Base-by-base conservation (phyloP, 2,888 invertebrate species). In the Agapetus fuscipes region DNA sequence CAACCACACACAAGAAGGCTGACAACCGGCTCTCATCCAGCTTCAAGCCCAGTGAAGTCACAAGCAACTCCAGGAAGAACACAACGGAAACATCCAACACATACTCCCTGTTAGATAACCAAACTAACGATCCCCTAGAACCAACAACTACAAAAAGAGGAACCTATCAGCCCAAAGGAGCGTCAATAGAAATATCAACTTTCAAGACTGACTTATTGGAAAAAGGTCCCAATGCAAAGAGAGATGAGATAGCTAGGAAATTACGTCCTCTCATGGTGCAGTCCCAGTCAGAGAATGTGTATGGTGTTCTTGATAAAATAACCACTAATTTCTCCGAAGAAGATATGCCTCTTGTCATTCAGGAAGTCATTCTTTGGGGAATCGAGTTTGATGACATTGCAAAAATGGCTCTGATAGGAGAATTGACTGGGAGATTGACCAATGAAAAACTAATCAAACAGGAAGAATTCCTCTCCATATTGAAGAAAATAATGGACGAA, bases 141-240 rank as follows among this genome's bases (percentile, higher is more conserved):
- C 25, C 29, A 12, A 7, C 17, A 13, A n/a, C 28, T 10, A 17
- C 36, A 15, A 36, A 16, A 10, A 43, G 39, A 16, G 9, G 24
- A 6, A 57, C 52, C 45, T 66, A 66, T 49, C 60, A 64, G 48
- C 61, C 67, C 17, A 69, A 69, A 54, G 64, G 64, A 33, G 64
- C 64, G 30, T 70, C 70, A 2, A 68, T 69, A 40, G 70, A 70
- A 51, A 56, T 68, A 40, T 69, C 69, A 0, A 66, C 67, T 37
- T 69, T 69, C 46, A 67, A 61, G 48, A 61, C 66, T 10, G 37
- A 38, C 14, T 6, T 30, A n/a, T 20, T 17, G 24, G 41, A 35
- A 9, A 32, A 33, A n/a, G 20, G 24, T 24, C 14, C 30, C 5
- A 12, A 27, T 4, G 6, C 13, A 30, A 30, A 13, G 30, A 28